phyloP scores from a whole-genome alignment of 2,113 vertebrate species.

The Urocolius indicus region DNA sequence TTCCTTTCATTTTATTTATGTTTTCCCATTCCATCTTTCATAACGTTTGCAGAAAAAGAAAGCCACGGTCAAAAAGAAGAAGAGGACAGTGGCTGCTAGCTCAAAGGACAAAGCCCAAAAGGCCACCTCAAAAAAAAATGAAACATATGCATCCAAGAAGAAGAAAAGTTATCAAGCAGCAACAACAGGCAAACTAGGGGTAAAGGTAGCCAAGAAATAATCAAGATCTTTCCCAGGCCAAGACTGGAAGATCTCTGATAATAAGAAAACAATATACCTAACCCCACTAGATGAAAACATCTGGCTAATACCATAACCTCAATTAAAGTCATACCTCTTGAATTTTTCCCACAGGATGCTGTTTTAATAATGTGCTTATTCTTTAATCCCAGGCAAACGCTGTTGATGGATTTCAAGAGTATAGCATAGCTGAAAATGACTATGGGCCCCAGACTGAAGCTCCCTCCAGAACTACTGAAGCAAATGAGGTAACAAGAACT shows the following conservation, averaged over 20 bases:
- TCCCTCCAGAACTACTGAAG: constrained; percentile 82
- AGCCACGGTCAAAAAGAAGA: constrained; percentile 93
- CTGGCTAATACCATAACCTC: constrained; percentile 78
- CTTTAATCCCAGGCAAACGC: constrained; percentile 84
- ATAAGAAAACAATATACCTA: constrained; percentile 76
- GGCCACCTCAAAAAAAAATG: constrained; percentile 88
- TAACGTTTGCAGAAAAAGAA: constrained; percentile 91
- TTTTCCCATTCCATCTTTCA: constrained; percentile 83
- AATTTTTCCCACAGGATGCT: not conserved
- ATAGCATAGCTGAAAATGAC: constrained; percentile 84
- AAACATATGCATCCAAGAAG: constrained; percentile 89
- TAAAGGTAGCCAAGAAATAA: constrained; percentile 85
- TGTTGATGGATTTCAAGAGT: constrained; percentile 88
- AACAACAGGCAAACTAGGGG: constrained; percentile 89
- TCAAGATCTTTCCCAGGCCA: constrained; percentile 90
- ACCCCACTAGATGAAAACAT: constrained; percentile 80
- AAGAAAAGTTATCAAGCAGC: constrained; percentile 89
- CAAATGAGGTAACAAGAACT: constrained; percentile 86
- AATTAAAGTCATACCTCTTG: constrained; percentile 69
- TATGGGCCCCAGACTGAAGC: constrained; percentile 88
- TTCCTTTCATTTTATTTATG: constrained; percentile 77
- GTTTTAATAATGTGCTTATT: not conserved
- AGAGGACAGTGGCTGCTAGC: constrained; percentile 87
- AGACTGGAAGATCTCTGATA: constrained; percentile 94
- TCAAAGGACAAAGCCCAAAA: constrained; percentile 88